Evolutionary conservation across 1,140 invertebrate species (phyloP).

Genomic region (Xylocopa sonorina): DNA sequence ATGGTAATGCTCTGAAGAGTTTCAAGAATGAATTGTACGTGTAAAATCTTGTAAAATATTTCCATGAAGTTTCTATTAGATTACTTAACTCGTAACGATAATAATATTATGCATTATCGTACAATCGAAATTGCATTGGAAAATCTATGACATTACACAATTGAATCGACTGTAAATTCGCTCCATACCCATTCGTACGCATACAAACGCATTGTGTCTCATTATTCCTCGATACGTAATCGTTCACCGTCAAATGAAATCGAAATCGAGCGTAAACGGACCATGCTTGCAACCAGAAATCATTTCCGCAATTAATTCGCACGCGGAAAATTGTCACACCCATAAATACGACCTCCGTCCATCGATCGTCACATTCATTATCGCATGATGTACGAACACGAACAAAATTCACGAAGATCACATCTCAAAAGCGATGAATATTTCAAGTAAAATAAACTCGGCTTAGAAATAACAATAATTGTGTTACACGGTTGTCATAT

Average conservation of each 20-base stretch:
- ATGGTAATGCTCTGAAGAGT: not conserved
- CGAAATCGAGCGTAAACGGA: not conserved
- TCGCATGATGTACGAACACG: not conserved
- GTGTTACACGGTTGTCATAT: not conserved
- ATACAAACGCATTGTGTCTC: not conserved
- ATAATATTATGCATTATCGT: no score
- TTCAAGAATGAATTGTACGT: no score
- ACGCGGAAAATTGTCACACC: no score
- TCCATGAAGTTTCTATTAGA: no score
- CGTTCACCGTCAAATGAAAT: not conserved
- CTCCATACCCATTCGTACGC: not conserved
- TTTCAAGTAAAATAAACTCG: no score
- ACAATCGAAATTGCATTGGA: no score
- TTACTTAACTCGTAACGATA: no score
- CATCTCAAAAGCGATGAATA: not conserved
- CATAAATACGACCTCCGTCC: not conserved
- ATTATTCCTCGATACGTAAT: not conserved
- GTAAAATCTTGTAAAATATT: no score
- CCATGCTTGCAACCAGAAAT: conserved; percentile 38
- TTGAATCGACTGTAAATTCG: not conserved
- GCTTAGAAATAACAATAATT: conserved; percentile 10
- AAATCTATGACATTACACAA: not conserved
- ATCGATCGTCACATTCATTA: not conserved
- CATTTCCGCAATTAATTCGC: not conserved
- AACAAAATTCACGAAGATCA: not conserved